These are phyloP conservation scores for Pseudococcus longispinus DNA, from an alignment of 2,888 invertebrate species.

Conservation along the genomic window DNA sequence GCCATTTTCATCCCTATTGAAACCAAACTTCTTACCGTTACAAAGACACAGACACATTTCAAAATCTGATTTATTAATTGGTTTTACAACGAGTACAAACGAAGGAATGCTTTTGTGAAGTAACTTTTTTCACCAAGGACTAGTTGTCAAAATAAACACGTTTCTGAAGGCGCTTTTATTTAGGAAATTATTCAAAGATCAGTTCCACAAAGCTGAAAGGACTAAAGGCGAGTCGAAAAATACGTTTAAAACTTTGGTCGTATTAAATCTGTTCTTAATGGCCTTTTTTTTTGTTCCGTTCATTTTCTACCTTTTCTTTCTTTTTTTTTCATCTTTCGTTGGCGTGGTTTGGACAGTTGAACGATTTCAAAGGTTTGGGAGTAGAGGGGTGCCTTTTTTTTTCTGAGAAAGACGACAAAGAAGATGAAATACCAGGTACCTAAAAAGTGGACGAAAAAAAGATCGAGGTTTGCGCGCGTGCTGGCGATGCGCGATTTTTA, in stretches of 20 bases:
- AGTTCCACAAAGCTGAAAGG: background rate
- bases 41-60: background rate
- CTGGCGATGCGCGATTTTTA: background rate
- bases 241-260: background rate
- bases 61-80: background rate
- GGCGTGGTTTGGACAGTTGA: slow-evolving; percentile 18
- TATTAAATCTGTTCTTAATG: slow-evolving; percentile 4
- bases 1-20: background rate
- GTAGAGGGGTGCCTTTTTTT: background rate
- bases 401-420: background rate
- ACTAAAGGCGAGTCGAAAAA: background rate
- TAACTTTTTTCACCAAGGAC: background rate
- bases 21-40: background rate
- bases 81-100: background rate
- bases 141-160: slow-evolving; percentile 29
- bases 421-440: background rate
- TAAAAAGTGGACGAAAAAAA: background rate
- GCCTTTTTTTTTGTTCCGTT: background rate
- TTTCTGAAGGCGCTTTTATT: slow-evolving; percentile 15
- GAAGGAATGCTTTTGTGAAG: background rate
- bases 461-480: too few relatives aligned
- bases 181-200: slow-evolving; percentile 17
- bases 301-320: background rate
- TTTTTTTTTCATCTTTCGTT: background rate
- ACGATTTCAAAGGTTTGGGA: slow-evolving; percentile 11